Base-by-base conservation (phyloP, 1,140 invertebrate species). In the Yoshiicerus persimilis region DNA sequence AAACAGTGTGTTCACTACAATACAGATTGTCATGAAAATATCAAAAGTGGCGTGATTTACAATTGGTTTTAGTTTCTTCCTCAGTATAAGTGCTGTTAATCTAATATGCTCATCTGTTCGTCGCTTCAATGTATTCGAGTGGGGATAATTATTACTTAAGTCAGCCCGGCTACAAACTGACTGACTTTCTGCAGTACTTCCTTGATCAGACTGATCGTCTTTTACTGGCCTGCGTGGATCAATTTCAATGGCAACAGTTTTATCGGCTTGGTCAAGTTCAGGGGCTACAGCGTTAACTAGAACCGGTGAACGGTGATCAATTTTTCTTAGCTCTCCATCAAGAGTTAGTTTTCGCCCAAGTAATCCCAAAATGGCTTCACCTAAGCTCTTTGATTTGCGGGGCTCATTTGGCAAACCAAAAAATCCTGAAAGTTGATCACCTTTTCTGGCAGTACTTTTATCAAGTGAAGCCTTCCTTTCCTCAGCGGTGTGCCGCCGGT, bases 1-100 rank as follows among this genome's bases (percentile, higher is more conserved):
- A 92, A 97, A 97, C 86, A 96, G 95, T 47, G 97, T 98, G 92
- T 98, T 98, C 75, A 97, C 92, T 85, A 98, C 95, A 91, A 98
- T 98, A 92, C 96, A 97, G 38, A 96, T 94, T 20, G 96, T 98
- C 91, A 98, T 97, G 90, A 16, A 96, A 95, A 89, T 97, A 93
- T 92, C 97, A 41, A 13, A 41, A 8, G 13, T 6, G 39, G 6
- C 39, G 13, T 41, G 6, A 41, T n/a, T 41, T 13, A 13, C 39
- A 6, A 41, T 41, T 13, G 39, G 39, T 41, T 13, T 8, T 41
- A 8, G 6, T 13, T 8, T 41, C 39, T 13, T 8, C 39, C 6
- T 41, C 39, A n/a, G n/a, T n/a, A n/a, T n/a, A n/a, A n/a, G n/a
- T n/a, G n/a, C n/a, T n/a, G n/a, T n/a, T n/a, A n/a, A n/a, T n/a